These are phyloP conservation scores for Acipenser ruthenus DNA, from an alignment of 2,797 vertebrate species.

Conservation along the genomic window DNA sequence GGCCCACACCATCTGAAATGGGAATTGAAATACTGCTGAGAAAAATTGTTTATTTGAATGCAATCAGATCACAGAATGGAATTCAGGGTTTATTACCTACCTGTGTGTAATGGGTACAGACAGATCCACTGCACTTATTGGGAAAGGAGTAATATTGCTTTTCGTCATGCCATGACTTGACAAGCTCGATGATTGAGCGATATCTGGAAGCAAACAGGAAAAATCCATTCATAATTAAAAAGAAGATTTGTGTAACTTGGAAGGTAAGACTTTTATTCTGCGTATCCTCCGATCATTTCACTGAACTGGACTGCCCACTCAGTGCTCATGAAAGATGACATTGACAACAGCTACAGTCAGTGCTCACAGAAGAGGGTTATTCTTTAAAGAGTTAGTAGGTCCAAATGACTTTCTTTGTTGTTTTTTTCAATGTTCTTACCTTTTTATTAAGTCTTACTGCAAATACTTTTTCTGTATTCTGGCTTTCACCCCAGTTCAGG, in stretches of 20 bases:
- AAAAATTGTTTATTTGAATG: not conserved
- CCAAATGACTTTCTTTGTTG: too few relatives aligned
- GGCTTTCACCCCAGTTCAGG: too few relatives aligned
- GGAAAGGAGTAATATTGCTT: constrained; percentile 70
- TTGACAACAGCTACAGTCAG: too few relatives aligned
- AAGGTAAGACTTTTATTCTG: too few relatives aligned
- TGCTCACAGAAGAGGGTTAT: too few relatives aligned
- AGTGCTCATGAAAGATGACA: too few relatives aligned
- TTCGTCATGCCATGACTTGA: constrained; percentile 76
- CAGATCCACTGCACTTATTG: constrained; percentile 60
- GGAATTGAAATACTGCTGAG: constrained; percentile 11
- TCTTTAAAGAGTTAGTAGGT: too few relatives aligned
- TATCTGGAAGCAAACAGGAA: constrained; percentile 46
- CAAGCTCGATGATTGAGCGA: constrained; percentile 64
- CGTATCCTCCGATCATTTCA: too few relatives aligned
- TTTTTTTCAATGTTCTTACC: too few relatives aligned
- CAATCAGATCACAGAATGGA: not conserved
- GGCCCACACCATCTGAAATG: constrained; percentile 83
- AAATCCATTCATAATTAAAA: not conserved
- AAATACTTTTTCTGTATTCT: too few relatives aligned
- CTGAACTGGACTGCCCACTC: too few relatives aligned
- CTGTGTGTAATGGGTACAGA: constrained; percentile 86
- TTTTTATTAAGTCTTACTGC: too few relatives aligned
- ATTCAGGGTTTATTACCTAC: constrained; percentile 35
- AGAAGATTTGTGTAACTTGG: constrained; percentile 38